A percentile compares a stretch with the other conserved stretches of the same genome.
These are phyloP conservation scores for Pelmatolapia mariae DNA, from an alignment of 2,113 vertebrate genomes.

Conservation along the genomic window DNA sequence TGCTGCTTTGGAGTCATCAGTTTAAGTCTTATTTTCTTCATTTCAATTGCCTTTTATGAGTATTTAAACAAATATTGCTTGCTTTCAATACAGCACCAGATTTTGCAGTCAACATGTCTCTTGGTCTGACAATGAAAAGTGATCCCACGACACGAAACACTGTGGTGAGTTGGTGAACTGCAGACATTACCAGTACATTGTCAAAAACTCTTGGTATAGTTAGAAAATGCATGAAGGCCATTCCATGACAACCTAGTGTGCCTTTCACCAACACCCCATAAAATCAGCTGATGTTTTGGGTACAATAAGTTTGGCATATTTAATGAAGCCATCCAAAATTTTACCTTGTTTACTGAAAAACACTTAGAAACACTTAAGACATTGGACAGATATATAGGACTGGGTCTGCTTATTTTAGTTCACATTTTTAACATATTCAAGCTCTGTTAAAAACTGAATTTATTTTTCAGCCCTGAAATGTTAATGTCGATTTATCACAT, in stretches of 20 bases:
- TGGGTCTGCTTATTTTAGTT: background rate
- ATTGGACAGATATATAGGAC: background rate
- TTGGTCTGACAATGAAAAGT: conserved; percentile 50
- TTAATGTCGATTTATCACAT: background rate
- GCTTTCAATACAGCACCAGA: conserved; percentile 29
- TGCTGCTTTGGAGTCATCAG: background rate
- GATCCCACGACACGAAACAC: conserved; percentile 5
- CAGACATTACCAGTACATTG: background rate
- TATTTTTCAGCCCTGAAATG: background rate
- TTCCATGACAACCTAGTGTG: background rate
- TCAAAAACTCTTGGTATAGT: background rate
- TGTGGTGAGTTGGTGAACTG: background rate
- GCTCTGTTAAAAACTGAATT: background rate
- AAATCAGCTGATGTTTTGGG: background rate
- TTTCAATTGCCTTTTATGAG: background rate
- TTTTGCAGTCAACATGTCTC: background rate
- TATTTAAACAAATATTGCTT: background rate
- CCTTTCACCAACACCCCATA: background rate
- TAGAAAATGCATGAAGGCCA: no score
- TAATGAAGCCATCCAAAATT: background rate
- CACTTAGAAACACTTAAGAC: background rate
- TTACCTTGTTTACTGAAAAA: background rate
- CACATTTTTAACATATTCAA: background rate
- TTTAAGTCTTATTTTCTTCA: background rate
- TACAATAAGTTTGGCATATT: accelerated